Percentiles rank a stretch among this genome's conserved stretches.
Evolutionary conservation across 2,888 invertebrate genomes (phyloP).

Genomic region (Agrochola litura): DNA sequence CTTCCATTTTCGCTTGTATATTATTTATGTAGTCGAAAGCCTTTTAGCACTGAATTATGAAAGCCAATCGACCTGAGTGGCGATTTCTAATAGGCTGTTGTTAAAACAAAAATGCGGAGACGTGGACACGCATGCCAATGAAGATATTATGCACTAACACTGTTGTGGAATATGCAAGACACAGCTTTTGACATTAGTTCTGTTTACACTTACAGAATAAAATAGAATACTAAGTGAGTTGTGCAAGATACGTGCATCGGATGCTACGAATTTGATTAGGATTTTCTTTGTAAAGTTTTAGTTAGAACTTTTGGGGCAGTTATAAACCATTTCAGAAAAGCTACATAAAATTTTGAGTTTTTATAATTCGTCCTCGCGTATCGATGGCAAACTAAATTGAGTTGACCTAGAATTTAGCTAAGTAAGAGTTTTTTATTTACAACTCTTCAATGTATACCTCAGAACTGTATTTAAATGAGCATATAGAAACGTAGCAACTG

Average conservation of each 20-base stretch:
- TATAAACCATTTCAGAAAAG: background rate
- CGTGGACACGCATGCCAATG: constrained; percentile 48
- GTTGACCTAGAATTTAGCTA: no score
- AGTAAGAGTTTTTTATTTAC: constrained; percentile 3
- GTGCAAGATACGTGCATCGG: background rate
- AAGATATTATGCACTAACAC: constrained; percentile 21
- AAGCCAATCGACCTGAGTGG: constrained; percentile 22
- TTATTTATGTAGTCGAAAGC: background rate
- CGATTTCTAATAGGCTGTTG: background rate
- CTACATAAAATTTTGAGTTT: background rate
- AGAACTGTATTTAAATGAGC: constrained; percentile 21
- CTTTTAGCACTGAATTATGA: constrained; percentile 8
- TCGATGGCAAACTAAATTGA: background rate
- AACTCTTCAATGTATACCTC: background rate
- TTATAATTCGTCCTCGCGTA: background rate
- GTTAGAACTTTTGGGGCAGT: background rate
- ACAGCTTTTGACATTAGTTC: constrained; percentile 34
- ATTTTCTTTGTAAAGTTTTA: background rate
- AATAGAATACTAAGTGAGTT: constrained; percentile 28
- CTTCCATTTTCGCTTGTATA: background rate
- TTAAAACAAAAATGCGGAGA: constrained; percentile 26
- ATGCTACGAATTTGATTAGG: no score
- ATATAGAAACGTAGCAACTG: constrained; percentile 21
- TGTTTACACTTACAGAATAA: constrained; percentile 44
- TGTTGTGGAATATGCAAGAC: constrained; percentile 12